These are phyloP conservation scores for Eublepharis macularius DNA, from an alignment of 2,113 vertebrate species.

Conservation along the genomic window DNA sequence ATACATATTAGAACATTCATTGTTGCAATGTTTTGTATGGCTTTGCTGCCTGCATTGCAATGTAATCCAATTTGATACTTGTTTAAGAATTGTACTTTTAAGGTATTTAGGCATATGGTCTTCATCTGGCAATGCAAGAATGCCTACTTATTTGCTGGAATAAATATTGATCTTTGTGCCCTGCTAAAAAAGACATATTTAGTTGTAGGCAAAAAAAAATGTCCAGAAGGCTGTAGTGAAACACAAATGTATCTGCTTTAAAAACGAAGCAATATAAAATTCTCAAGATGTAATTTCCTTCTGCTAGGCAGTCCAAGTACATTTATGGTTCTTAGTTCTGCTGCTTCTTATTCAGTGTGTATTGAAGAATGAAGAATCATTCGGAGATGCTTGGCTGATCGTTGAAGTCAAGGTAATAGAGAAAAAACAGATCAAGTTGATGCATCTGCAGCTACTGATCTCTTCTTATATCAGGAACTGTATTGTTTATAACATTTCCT, in stretches of 20 bases:
- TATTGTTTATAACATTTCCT: conserved; percentile 11
- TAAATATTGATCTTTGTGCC: conserved; percentile 26
- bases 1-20: too few relatives aligned
- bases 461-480: neutral
- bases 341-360: conserved; percentile 2
- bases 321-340: conserved; percentile 9
- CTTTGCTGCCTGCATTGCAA: neutral
- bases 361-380: conserved; percentile 28
- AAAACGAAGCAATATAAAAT: conserved; percentile 21
- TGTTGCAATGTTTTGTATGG: neutral
- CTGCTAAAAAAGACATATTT: neutral
- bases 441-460: neutral
- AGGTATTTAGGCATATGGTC: neutral
- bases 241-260: conserved; percentile 20
- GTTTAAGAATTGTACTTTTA: neutral
- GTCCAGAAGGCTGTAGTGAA: neutral
- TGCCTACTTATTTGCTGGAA: conserved; percentile 11
- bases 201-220: neutral
- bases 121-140: conserved; percentile 3
- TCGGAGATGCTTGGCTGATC: conserved; percentile 26
- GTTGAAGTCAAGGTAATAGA: conserved; percentile 6
- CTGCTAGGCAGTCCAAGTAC: neutral
- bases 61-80: neutral
- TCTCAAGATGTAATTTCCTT: conserved; percentile 9
- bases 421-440: conserved; percentile 27